Conservation (phyloP, 2,797 vertebrate genomes). For the Propithecus deckenii region DNA sequence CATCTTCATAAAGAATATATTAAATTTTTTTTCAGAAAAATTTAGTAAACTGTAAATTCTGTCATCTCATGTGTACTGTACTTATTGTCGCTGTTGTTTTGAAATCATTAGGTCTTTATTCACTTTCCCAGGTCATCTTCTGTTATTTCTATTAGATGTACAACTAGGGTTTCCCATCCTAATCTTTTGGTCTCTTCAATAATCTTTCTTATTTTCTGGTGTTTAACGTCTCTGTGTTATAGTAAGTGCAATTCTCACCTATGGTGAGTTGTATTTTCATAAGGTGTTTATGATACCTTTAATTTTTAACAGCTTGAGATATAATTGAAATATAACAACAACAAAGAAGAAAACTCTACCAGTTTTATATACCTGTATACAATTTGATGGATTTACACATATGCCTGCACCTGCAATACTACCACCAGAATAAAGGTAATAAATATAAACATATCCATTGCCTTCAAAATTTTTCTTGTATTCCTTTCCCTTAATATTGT, state of each 20-base stretch:
- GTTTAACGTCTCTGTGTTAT: not conserved
- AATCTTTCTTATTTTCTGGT: not conserved
- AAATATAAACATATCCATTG: not conserved
- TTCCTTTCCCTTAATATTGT: not conserved
- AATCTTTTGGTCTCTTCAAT: not conserved
- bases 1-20: not conserved
- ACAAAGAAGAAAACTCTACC: not conserved
- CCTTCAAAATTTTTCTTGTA: not conserved
- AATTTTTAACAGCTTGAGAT: not conserved
- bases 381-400: not conserved
- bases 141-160: not conserved
- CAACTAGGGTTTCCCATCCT: not conserved
- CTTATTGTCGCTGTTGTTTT: not conserved
- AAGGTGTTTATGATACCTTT: not conserved
- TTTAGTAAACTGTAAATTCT: not conserved
- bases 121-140: not conserved
- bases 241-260: not conserved
- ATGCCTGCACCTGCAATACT: no score
- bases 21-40: not conserved
- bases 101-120: not conserved
- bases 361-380: not conserved
- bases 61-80: not conserved
- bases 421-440: not conserved
- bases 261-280: not conserved
- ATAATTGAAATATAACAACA: not conserved